Conservation (phyloP, 2,888 invertebrate genomes). For the Megaustenia siamemsis region DNA sequence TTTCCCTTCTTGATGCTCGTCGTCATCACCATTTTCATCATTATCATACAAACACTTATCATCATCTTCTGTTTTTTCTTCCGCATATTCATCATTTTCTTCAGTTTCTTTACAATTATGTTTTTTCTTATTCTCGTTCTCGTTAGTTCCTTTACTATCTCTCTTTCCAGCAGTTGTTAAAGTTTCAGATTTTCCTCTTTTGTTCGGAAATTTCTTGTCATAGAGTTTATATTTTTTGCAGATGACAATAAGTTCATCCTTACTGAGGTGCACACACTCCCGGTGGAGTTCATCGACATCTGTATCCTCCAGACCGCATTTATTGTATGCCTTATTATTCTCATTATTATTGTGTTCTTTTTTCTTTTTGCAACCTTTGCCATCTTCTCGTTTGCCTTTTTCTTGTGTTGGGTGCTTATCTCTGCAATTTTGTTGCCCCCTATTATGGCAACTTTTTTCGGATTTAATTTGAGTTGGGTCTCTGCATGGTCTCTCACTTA, state of each 20-base stretch:
- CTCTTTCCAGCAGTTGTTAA: neutral
- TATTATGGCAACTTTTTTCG: neutral
- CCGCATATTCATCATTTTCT: neutral
- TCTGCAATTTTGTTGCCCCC: neutral
- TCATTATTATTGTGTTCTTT: neutral
- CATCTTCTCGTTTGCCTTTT: neutral
- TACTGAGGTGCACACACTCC: neutral
- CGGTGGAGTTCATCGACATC: neutral
- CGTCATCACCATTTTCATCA: neutral
- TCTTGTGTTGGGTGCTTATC: neutral
- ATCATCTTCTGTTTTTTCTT: neutral
- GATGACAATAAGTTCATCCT: neutral
- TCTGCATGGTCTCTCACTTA: neutral
- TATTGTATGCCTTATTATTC: neutral
- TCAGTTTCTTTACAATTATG: no score
- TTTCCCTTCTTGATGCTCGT: neutral
- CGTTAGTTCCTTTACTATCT: neutral
- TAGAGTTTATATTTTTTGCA: constrained; percentile 15
- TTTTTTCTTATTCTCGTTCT: neutral
- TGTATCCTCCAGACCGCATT: neutral
- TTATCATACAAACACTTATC: no score
- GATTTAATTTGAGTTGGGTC: neutral
- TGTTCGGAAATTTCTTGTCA: neutral
- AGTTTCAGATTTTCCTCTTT: neutral
- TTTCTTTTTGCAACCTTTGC: neutral